Percentiles rank a stretch among this genome's conserved stretches.
These are phyloP conservation scores for Aptenodytes forsteri DNA, from an alignment of 2,113 vertebrate species.

Conservation along the genomic window DNA sequence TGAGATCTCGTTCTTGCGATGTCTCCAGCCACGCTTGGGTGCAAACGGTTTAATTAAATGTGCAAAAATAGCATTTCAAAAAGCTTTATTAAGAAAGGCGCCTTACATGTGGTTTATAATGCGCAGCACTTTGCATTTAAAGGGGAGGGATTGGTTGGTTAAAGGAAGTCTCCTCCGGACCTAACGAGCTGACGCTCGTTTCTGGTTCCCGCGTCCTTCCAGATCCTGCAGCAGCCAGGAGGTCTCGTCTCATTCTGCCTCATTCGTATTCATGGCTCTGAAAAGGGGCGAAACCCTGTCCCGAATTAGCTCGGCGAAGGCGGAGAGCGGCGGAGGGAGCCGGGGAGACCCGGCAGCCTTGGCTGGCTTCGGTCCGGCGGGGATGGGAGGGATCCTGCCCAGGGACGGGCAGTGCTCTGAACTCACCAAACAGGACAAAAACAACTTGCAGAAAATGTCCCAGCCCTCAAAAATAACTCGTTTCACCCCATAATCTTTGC, in stretches of 20 bases:
- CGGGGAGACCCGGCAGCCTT: not conserved
- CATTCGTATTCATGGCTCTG: not conserved
- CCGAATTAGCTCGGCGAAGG: too few species aligned
- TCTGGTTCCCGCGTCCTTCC: not conserved
- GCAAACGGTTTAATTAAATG: not conserved
- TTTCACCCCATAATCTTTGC: not conserved
- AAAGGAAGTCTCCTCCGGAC: not conserved
- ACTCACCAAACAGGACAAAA: not conserved
- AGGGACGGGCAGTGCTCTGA: not conserved
- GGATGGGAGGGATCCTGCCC: not conserved
- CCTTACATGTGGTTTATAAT: not conserved
- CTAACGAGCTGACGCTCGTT: not conserved
- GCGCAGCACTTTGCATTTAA: not conserved
- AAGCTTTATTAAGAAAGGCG: too few species aligned
- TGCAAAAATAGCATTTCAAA: not conserved
- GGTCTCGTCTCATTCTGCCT: not conserved
- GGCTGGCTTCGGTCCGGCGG: not conserved
- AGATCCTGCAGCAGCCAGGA: not conserved
- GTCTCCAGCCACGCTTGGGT: not conserved
- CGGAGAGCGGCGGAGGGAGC: not conserved
- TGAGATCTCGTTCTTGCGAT: not conserved
- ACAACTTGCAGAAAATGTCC: not conserved
- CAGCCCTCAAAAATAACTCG: accelerated
- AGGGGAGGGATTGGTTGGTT: not conserved
- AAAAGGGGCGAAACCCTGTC: not conserved